Conservation (phyloP, 2,888 invertebrate species). For the Sericinus montela region DNA sequence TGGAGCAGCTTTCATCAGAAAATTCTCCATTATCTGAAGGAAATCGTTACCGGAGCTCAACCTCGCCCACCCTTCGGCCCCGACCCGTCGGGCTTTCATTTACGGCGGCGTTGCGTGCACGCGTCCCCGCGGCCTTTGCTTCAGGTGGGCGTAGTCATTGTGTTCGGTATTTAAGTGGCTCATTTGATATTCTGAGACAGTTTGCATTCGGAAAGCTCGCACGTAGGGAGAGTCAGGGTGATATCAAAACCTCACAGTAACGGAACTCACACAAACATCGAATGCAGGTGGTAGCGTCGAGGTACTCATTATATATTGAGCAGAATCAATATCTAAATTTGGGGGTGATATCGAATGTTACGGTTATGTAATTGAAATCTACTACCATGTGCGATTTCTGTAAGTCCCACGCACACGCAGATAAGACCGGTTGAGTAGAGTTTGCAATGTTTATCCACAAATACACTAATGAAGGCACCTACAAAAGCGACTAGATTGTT, state of each 20-base stretch:
- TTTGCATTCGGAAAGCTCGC: constrained; percentile 71
- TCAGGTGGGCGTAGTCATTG: constrained; percentile 75
- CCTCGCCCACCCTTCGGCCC: constrained; percentile 62
- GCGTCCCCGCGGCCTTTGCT: constrained; percentile 70
- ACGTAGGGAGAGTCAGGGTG: constrained; percentile 50
- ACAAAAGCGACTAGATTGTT: constrained; percentile 79
- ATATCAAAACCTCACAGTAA: constrained; percentile 57
- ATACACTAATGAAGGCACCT: constrained; percentile 79
- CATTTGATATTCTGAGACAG: constrained; percentile 78
- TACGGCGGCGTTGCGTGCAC: constrained; percentile 72
- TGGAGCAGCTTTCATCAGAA: constrained; percentile 72
- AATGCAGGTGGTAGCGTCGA: constrained; percentile 17
- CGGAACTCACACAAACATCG: constrained; percentile 33
- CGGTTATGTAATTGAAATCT: constrained; percentile 15
- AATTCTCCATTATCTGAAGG: constrained; percentile 76
- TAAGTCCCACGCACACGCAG: constrained; percentile 50
- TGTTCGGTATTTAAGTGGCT: constrained; percentile 76
- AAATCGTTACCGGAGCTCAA: constrained; percentile 74
- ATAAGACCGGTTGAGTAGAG: constrained; percentile 44
- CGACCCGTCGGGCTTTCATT: constrained; percentile 67
- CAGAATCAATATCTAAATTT: constrained; percentile 1
- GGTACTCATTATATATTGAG: background rate
- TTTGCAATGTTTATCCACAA: constrained; percentile 76
- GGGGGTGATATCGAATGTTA: constrained; percentile 25
- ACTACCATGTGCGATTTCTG: constrained; percentile 27